Evolutionary conservation across 1,140 invertebrate genomes (phyloP).

Genomic region (Zaprionus capensis): DNA sequence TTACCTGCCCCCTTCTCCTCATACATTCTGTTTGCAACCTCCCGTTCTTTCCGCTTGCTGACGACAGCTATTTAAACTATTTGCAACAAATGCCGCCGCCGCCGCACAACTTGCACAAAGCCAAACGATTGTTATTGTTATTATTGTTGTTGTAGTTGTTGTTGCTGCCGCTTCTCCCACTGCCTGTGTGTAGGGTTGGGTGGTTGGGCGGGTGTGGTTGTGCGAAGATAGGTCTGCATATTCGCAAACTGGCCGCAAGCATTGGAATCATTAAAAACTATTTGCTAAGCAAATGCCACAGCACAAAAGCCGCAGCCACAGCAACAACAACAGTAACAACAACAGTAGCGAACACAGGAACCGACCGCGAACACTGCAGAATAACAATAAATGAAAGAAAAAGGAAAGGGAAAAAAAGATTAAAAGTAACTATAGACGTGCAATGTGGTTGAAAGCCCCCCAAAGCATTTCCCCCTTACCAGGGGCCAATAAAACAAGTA

Average conservation of each 20-base stretch:
- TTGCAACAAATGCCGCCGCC: conserved; percentile 47
- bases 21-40: not conserved
- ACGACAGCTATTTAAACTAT: conserved; percentile 46
- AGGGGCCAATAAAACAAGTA: conserved; percentile 5
- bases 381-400: conserved; percentile 6
- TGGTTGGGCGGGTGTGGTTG: not conserved
- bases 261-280: conserved; percentile 80
- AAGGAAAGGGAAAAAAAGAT: not conserved
- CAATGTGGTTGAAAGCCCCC: conserved; percentile 27
- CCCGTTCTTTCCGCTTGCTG: not conserved
- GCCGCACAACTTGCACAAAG: conserved; percentile 64
- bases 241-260: conserved; percentile 55
- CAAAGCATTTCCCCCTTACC: conserved; percentile 21
- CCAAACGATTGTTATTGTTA: conserved; percentile 58
- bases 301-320: conserved; percentile 43
- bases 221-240: conserved; percentile 27
- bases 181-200: conserved; percentile 1
- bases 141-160: not conserved
- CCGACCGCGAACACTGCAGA: conserved; percentile 17
- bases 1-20: not conserved
- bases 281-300: conserved; percentile 76
- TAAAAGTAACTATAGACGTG: not conserved
- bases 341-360: not conserved
- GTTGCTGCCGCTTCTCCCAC: not conserved
- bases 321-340: conserved; percentile 3